Base-by-base conservation (phyloP, 2,888 invertebrate genomes). In the Drosophila anceps region DNA sequence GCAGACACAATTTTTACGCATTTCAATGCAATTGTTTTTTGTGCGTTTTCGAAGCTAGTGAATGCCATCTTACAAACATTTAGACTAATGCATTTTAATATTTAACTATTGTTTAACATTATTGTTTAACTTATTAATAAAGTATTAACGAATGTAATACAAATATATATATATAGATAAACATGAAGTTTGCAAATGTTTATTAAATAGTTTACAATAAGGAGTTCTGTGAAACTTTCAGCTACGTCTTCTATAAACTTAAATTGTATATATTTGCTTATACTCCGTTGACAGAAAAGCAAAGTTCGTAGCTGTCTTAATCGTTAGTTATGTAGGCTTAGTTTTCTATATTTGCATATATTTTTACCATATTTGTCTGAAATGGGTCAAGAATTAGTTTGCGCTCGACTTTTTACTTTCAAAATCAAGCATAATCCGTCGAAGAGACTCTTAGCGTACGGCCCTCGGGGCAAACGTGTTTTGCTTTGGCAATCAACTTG, bases 31-130 rank as follows among this genome's bases (percentile, higher is more conserved):
- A 75, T 82, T 84, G 65, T 79, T 73, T 69, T 53, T 53, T 69
- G 6, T 77, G 73, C 81, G 75, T 79, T 71, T 72, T 33, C 50
- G 66, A 66, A 77, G 65, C 76, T 84, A 84, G 77, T 69, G 46
- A 66, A 77, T 64, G 54, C 18, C 67, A 66, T 69, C 48, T 35
- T 69, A 57, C 44, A 62, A 48, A 69, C 41, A 66, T 72, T 43
- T 86, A 89, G 86, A 69, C 75, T 77, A 87, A 89, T 84, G 90
- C 89, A 88, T 86, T 89, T 89, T 79, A 80, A 82, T 64, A 67
- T 33, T 57, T 79, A 79, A 35, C 43, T 62, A 54, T 79, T 72
- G 76, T 73, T 84, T 76, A 67, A 79, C 65, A 58, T 46, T 54
- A 74, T 66, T 72, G 84, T 72, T 83, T 86, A 74, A 73, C 51